Base-by-base conservation (phyloP, 1,140 invertebrate species). In the Caerostris darwini region DNA sequence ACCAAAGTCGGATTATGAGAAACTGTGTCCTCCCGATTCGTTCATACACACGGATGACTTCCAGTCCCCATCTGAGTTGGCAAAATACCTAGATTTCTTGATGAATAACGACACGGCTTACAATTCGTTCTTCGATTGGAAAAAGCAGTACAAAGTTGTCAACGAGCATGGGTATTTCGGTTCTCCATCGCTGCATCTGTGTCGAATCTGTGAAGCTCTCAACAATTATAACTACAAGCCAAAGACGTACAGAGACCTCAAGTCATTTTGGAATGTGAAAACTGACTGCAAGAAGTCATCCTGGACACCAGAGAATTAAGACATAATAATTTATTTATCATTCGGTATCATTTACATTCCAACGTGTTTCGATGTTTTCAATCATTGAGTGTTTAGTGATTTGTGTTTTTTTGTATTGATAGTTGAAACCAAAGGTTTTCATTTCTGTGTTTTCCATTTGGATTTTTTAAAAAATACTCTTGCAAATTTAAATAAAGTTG, bases 121-220 rank as follows among this genome's bases (percentile, higher is more conserved):
- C 92, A 96, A 95, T 58, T 69, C 67, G 1, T 95, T 83, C 56
- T 94, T 94, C 34, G 77, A 59, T 3, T 95, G 95, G 95, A 91
- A 95, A 50, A 58, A 82, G 5, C 6, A 95, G 0, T 96, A 92
- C 86, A 89, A 95, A 17, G 95, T 96, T 3, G n/a, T 95, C 0
- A 96, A 96, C 91, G 97, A 98, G 95, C 97, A 98, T 95, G 97
- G 97, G 0, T 97, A 97, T 95, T 97, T 97, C 95, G 96, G 97
- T 3, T 96, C 96, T 3, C 95, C 95, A 1, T 95, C 95, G 10
- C 90, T 94, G 85, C 95, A 96, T 88, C 92, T 95, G 69, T 96
- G 95, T 83, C 95, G 95, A 8, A 93, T 96, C 4, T 96, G 95
- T 54, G 95, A 96, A 86, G 95, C 95, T 54, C 94, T 96, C 10